phyloP scores from a whole-genome alignment of 2,888 invertebrate species.

The Erynnis tages region DNA sequence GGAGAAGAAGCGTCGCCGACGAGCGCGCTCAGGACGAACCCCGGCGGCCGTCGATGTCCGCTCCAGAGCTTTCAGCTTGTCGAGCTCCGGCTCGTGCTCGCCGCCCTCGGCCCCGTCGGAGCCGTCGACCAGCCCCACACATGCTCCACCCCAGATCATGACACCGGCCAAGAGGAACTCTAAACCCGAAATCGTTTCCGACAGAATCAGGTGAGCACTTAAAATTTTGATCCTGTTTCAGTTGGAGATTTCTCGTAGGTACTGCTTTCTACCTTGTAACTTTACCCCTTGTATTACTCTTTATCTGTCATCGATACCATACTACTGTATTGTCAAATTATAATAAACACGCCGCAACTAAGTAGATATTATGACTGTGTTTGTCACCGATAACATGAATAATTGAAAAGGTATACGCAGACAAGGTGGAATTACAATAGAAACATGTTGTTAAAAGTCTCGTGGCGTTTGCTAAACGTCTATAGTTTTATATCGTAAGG shows the following conservation, averaged over 20 bases:
- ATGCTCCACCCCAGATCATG: constrained; percentile 76
- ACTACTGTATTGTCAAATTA: constrained; percentile 20
- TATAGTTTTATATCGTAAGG: constrained; percentile 2
- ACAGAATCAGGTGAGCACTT: constrained; percentile 89
- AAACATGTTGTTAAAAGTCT: constrained; percentile 32
- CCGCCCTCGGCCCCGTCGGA: constrained; percentile 91
- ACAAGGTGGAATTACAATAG: constrained; percentile 30
- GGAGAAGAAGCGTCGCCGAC: constrained; percentile 70
- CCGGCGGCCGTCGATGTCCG: constrained; percentile 76
- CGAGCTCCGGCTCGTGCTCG: constrained; percentile 90
- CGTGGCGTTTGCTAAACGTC: constrained; percentile 32
- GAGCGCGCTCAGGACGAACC: constrained; percentile 61
- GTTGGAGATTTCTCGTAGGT: neutral
- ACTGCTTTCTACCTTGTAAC: constrained; percentile 15
- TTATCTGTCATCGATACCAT: neutral
- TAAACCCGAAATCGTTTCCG: constrained; percentile 89
- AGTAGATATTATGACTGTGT: constrained; percentile 6
- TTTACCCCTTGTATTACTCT: neutral
- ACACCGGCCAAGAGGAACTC: constrained; percentile 85
- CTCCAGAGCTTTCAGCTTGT: constrained; percentile 87
- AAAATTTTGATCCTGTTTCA: neutral
- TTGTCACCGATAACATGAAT: constrained; percentile 34
- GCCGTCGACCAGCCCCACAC: constrained; percentile 87
- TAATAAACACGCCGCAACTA: constrained; percentile 22
- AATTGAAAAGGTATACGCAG: constrained; percentile 33